Percentiles rank a stretch among this genome's conserved stretches.
Evolutionary conservation across 2,797 vertebrate species (phyloP).

Genomic region (Scleropages formosus): DNA sequence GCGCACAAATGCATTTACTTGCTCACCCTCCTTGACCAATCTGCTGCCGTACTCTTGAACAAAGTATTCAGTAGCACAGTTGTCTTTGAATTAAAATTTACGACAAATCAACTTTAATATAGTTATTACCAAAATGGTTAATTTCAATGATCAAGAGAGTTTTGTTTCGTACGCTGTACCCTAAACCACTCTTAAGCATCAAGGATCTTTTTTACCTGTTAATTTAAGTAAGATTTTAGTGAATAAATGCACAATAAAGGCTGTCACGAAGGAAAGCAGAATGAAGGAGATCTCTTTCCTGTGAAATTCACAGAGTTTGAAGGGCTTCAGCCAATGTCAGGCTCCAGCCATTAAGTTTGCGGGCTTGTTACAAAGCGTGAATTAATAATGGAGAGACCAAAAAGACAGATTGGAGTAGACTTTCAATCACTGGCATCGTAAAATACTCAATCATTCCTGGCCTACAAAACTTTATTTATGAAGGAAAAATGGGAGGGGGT

Average conservation of each 20-base stretch:
- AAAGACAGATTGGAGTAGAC: conserved; percentile 3
- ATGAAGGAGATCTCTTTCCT: background rate
- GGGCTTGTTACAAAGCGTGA: conserved; percentile 27
- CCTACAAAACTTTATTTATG: conserved; percentile 18
- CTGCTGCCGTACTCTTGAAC: background rate
- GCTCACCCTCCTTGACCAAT: too few relatives aligned
- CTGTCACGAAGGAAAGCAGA: background rate
- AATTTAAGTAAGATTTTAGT: background rate
- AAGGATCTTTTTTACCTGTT: background rate
- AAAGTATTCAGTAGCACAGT: too few relatives aligned
- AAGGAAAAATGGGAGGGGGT: background rate
- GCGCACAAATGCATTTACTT: background rate
- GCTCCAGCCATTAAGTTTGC: conserved; percentile 13
- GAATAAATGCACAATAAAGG: background rate
- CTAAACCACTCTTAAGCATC: background rate
- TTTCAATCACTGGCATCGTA: conserved; percentile 8
- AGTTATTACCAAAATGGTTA: too few relatives aligned
- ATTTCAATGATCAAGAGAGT: background rate
- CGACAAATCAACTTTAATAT: too few relatives aligned
- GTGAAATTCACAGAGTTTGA: background rate
- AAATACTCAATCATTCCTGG: conserved; percentile 22
- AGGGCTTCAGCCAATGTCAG: conserved; percentile 17
- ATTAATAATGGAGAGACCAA: conserved; percentile 27
- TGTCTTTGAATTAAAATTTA: too few relatives aligned
- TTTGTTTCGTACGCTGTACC: background rate